Evolutionary conservation across 2,113 vertebrate genomes (phyloP), one percentile per base, ranked within the genome.

Genomic region (Calyptommatus sinebrachiatus): DNA sequence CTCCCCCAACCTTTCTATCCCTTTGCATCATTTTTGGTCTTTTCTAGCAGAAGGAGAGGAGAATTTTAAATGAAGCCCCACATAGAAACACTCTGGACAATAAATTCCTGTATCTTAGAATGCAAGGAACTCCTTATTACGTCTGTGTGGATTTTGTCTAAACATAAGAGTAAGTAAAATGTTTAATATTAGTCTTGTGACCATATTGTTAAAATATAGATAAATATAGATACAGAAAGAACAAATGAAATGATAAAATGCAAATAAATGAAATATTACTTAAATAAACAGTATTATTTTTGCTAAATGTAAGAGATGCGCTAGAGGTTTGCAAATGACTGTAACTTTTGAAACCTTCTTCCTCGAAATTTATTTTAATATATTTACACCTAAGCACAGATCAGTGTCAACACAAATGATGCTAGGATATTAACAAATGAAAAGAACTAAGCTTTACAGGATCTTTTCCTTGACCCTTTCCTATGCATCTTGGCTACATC

Each of bases 351-450:
- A 76, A 90, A 81, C 63, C 62, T 78, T 5, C 70, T 88, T 81
- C 81, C 73, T 83, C 88, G 67, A 89, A 84, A 80, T 65, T 84
- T 22, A 6, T 81, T 88, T 86, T 89, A 86, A 83, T 83, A 76
- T 84, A 87, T 84, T 86, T 88, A 84, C 65, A 85, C 46, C 78
- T 83, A 87, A 90, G 86, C 14, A 50, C 76, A 87, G 20, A 80
- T 74, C 73, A 88, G 76, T 77, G 82, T 82, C 86, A 76, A 24
- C 48, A 84, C 35, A 77, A 76, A 85, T 88, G 82, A 81, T 73
- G 84, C 81, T 80, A 87, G 81, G 81, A 57, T 79, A 85, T 87
- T 88, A 84, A 79, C 20, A 82, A 88, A 87, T 2, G 82, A 62
- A 79, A 85, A 73, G 6, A 57, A 85, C 84, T 70, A 83, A 69